Percentiles rank a stretch among this genome's conserved stretches.
These are phyloP conservation scores for Theonella swinhoei DNA, from an alignment of 37 sponge, comb jelly and placozoan species.

Conservation along the genomic window DNA sequence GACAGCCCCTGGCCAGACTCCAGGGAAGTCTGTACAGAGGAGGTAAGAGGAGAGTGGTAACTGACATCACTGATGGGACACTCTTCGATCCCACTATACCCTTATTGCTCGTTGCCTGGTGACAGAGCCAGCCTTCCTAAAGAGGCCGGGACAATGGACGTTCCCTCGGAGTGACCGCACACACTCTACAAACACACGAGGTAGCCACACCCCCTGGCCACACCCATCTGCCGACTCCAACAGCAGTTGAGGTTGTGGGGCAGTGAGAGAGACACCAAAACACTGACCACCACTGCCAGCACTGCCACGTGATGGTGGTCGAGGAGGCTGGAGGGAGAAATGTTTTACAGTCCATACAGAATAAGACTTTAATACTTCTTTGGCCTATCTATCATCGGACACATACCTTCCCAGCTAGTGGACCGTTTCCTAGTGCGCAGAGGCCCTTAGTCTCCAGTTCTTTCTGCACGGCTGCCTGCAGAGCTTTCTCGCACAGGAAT, in stretches of 20 bases:
- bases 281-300: not conserved
- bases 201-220: not conserved
- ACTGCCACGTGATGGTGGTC: not conserved
- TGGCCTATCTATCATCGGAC: too few relatives aligned
- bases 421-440: too few relatives aligned
- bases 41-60: not conserved
- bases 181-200: slow-evolving; percentile 45
- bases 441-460: not conserved
- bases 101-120: slow-evolving; percentile 51
- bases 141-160: slow-evolving; percentile 53
- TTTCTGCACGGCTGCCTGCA: not conserved
- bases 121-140: slow-evolving; percentile 76
- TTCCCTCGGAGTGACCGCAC: slow-evolving; percentile 39
- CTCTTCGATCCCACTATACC: slow-evolving; percentile 15
- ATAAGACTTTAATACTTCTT: not conserved
- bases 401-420: too few relatives aligned
- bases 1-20: slow-evolving; percentile 7
- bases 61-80: not conserved
- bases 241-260: not conserved
- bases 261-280: slow-evolving; percentile 35
- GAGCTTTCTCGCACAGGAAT: not conserved
- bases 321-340: not conserved
- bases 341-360: not conserved
- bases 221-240: not conserved
- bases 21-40: slow-evolving; percentile 16